Base-by-base conservation (phyloP, 1,140 invertebrate genomes). In the Panagrolaimus sp. region DNA sequence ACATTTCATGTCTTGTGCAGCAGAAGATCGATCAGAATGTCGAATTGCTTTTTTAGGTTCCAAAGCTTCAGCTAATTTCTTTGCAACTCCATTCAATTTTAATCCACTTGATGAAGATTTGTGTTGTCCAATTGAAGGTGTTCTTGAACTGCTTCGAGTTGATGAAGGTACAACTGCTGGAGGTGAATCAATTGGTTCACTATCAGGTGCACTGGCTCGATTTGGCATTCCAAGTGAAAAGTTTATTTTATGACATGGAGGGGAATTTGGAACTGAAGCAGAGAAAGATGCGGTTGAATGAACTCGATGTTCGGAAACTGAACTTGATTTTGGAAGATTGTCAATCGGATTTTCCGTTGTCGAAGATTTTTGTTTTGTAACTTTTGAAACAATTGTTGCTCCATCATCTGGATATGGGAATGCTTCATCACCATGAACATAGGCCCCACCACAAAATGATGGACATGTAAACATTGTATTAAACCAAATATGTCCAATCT, bases 391-490 rank as follows among this genome's bases (percentile, higher is more conserved):
- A 43, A 70, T 67, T n/a, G 24, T 10, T 9, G 32, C 58, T 68
- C 43, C 68, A 32, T 46, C 72, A 26, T 78, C 66, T 14, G 47
- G 58, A 46, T 83, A 82, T 7, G 72, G 75, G 32, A 74, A 69
- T 2, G 52, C 71, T 68, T 73, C 71, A 44, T 82, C 80, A 15
- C 78, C 81, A 63, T 82, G 80, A 1, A 68, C 63, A 62, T 78
- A 82, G 10, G 55, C 24, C n/a, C 67, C 73, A 6, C 71, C 71
- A 65, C 73, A 76, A 64, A 74, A 82, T 17, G 75, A 71, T 8
- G 70, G 69, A 52, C 80, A 82, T 3, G 67, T 70, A 64, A 82
- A 82, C 82, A 82, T 83, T 32, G 81, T 82, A 52, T 82, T 82
- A 66, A 82, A 77, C 80, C 80, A 82, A 44, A 83, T 67, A 46